phyloP scores from a whole-genome alignment of 2,888 invertebrate species.

The Ectobius pallidus region DNA sequence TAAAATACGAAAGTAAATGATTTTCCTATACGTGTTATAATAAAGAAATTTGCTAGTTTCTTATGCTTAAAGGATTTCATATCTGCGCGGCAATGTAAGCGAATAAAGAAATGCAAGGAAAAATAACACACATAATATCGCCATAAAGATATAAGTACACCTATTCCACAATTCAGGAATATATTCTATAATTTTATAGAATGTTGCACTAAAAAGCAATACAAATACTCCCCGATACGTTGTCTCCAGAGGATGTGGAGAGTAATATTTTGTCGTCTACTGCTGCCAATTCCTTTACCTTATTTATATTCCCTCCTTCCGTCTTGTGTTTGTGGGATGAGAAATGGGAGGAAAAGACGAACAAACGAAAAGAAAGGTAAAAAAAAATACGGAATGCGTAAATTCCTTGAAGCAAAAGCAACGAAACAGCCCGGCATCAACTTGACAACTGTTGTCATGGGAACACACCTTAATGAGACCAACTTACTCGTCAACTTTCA shows the following conservation, averaged over 20 bases:
- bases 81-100: too few species aligned
- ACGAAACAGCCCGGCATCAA: not conserved
- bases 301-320: slow-evolving; percentile 24
- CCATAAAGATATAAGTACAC: too few species aligned
- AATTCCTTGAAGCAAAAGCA: slow-evolving; percentile 13
- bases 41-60: too few species aligned
- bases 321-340: not conserved
- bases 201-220: not conserved
- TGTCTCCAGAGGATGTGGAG: not conserved
- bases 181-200: too few species aligned
- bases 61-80: too few species aligned
- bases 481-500: slow-evolving; percentile 26
- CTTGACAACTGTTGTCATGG: slow-evolving; percentile 29
- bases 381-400: slow-evolving; percentile 1
- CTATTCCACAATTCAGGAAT: too few species aligned
- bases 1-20: too few species aligned
- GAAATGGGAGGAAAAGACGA: not conserved
- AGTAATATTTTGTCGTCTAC: not conserved
- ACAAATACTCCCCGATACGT: too few species aligned
- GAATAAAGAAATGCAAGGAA: too few species aligned
- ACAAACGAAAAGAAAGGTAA: not conserved
- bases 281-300: slow-evolving; percentile 24
- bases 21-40: too few species aligned
- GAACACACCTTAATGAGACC: slow-evolving; percentile 29
- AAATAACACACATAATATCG: too few species aligned